These are phyloP conservation scores for Trachelus iudaicus DNA, from an alignment of 2,888 invertebrate species.

Conservation along the genomic window DNA sequence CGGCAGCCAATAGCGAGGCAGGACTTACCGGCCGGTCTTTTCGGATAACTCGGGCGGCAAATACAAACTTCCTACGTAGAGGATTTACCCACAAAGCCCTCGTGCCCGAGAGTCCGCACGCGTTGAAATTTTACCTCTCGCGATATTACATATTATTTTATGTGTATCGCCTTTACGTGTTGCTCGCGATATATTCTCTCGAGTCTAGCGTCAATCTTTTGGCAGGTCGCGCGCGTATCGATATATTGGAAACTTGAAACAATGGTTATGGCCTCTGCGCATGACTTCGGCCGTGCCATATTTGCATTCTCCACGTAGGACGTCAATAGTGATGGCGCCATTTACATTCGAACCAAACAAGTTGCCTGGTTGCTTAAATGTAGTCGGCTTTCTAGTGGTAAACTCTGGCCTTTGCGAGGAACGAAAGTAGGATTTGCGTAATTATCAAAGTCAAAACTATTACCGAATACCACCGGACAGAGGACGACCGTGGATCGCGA, in stretches of 20 bases:
- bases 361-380: not conserved
- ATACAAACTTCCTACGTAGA: not conserved
- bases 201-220: not conserved
- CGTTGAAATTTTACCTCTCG: not conserved
- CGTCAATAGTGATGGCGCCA: not conserved
- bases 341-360: not conserved
- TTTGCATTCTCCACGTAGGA: not conserved
- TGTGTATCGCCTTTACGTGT: not conserved
- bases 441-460: not conserved
- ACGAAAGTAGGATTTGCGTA: not conserved
- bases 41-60: not conserved
- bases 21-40: not conserved
- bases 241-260: not conserved
- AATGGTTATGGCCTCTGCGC: not conserved
- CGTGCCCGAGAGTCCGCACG: not conserved
- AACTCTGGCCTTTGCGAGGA: not conserved
- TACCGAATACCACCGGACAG: not conserved
- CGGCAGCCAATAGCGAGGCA: not conserved
- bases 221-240: not conserved
- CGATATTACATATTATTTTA: not conserved
- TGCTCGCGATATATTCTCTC: not conserved
- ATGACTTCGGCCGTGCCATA: not conserved
- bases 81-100: not conserved
- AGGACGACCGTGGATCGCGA: not conserved
- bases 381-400: not conserved